phyloP scores from a whole-genome alignment of 2,113 vertebrate species.

The Orycteropus afer region DNA sequence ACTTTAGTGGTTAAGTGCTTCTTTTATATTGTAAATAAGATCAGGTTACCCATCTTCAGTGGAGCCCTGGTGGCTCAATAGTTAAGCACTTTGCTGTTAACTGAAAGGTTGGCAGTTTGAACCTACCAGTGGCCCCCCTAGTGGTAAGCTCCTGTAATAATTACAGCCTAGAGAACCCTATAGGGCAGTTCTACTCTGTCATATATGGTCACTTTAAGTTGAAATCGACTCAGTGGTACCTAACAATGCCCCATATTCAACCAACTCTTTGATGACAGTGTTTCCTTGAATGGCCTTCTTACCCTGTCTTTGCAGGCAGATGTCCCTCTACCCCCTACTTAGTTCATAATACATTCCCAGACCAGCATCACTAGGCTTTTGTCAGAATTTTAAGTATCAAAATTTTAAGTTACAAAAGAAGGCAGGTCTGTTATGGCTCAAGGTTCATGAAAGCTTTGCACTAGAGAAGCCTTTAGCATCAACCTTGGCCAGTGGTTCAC shows the following conservation, averaged over 20 bases:
- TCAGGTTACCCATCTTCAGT: background rate
- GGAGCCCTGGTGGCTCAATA: background rate
- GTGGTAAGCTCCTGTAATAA: too few species aligned
- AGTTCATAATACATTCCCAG: background rate
- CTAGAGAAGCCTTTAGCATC: background rate
- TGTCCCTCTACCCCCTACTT: background rate
- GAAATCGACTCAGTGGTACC: background rate
- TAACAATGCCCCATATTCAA: background rate
- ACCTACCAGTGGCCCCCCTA: too few species aligned
- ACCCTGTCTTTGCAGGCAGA: background rate
- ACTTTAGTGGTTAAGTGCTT: background rate
- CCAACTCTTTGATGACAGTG: background rate
- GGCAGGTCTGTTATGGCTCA: background rate
- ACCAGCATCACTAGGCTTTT: background rate
- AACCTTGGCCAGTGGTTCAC: background rate
- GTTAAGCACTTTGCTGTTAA: background rate
- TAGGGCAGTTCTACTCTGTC: too few species aligned
- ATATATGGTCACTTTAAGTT: background rate
- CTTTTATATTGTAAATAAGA: background rate
- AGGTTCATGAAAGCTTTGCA: background rate
- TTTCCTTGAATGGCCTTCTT: background rate
- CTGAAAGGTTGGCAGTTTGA: background rate
- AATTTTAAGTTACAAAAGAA: slow-evolving; percentile 33
- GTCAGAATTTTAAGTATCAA: background rate
- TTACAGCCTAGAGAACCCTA: too few species aligned